Percentiles rank a stretch among this genome's conserved stretches.
Conservation (phyloP, 2,113 vertebrate genomes). For the Ptilonorhynchus violaceus region DNA sequence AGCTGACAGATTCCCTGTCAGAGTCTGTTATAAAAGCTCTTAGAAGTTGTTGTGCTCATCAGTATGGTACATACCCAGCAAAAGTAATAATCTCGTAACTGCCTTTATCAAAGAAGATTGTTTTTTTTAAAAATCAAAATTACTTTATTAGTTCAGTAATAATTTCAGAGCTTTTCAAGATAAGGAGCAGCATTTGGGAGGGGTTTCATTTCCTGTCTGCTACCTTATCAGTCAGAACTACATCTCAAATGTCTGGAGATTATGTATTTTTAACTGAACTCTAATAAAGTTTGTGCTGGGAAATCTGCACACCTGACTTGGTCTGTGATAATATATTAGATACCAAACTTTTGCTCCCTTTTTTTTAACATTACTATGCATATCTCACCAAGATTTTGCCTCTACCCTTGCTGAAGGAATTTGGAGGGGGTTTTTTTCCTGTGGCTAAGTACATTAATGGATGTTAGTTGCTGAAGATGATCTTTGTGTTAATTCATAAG, state of each 20-base stretch:
- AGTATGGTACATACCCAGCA: constrained; percentile 34
- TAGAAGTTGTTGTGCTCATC: constrained; percentile 51
- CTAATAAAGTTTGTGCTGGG: constrained; percentile 76
- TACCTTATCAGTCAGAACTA: constrained; percentile 75
- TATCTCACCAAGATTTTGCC: constrained; percentile 61
- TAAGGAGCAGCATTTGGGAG: constrained; percentile 78
- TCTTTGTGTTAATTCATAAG: neutral
- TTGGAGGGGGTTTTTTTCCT: neutral
- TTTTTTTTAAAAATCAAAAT: constrained; percentile 62
- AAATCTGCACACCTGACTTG: constrained; percentile 70
- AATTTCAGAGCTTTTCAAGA: constrained; percentile 80
- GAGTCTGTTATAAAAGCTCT: constrained; percentile 13
- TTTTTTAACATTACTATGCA: neutral
- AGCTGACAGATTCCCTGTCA: neutral
- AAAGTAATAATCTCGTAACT: constrained; percentile 76
- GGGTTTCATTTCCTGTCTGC: constrained; percentile 84
- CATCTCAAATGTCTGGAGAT: constrained; percentile 78
- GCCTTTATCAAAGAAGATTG: constrained; percentile 71
- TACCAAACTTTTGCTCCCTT: constrained; percentile 50
- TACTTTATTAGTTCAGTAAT: constrained; percentile 86
- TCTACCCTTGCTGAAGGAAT: neutral
- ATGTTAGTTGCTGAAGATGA: neutral
- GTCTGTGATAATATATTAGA: constrained; percentile 64
- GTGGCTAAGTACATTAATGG: neutral
- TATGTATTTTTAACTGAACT: constrained; percentile 79